Conservation (phyloP, 2,888 invertebrate species). For the Mystacides longicornis region DNA sequence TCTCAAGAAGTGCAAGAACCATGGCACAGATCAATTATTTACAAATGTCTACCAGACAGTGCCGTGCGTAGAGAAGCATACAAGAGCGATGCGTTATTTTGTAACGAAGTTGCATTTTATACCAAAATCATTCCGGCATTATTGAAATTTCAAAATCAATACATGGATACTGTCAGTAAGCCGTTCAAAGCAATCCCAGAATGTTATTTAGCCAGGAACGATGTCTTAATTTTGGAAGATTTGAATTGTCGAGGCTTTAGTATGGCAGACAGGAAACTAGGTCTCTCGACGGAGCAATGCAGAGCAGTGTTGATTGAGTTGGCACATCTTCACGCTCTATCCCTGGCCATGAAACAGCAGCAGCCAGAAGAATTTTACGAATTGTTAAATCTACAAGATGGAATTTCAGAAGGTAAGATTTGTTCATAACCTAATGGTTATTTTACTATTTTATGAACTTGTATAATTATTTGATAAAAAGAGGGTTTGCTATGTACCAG, state of each 20-base stretch:
- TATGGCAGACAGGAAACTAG: conserved; percentile 57
- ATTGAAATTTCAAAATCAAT: conserved; percentile 47
- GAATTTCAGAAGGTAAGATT: conserved; percentile 45
- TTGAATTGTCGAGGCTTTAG: conserved; percentile 51
- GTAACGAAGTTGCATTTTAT: conserved; percentile 67
- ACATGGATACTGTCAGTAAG: conserved; percentile 36
- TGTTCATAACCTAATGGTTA: too few relatives aligned
- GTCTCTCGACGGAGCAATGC: conserved; percentile 54
- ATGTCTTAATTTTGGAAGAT: conserved; percentile 54
- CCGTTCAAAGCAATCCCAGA: conserved; percentile 52
- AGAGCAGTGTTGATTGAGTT: conserved; percentile 52
- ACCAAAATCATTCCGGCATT: conserved; percentile 63
- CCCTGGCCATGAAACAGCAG: conserved; percentile 54
- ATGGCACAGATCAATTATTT: conserved; percentile 62
- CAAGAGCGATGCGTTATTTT: conserved; percentile 62
- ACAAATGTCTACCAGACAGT: conserved; percentile 63
- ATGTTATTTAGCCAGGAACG: conserved; percentile 52
- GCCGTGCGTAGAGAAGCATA: conserved; percentile 56
- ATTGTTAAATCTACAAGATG: conserved; percentile 41
- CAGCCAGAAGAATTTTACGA: conserved; percentile 50
- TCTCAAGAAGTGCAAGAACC: conserved; percentile 37
- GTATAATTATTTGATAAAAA: too few relatives aligned
- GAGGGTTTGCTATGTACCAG: too few relatives aligned
- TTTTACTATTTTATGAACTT: too few relatives aligned
- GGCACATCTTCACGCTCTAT: conserved; percentile 58